phyloP scores from a whole-genome alignment of 2,888 invertebrate genomes.

The Onchidella celtica region DNA sequence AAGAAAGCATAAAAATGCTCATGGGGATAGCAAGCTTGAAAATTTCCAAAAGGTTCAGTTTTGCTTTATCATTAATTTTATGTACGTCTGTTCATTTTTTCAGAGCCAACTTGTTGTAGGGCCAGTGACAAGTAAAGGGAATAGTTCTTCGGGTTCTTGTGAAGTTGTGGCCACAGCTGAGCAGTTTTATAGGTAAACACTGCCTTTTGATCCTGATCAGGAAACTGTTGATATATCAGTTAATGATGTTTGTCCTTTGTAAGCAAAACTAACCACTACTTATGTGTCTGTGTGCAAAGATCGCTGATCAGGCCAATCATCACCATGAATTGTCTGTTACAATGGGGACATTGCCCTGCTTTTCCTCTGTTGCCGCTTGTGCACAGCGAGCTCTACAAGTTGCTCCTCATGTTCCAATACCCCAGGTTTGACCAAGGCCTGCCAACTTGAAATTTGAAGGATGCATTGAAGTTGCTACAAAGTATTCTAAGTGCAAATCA shows the following conservation, averaged over 20 bases:
- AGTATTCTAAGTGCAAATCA: no score
- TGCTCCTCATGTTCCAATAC: no score
- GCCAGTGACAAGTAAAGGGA: constrained; percentile 51
- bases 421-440: no score
- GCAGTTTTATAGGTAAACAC: constrained; percentile 20
- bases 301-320: no score
- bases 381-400: no score
- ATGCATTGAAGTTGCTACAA: no score
- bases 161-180: constrained; percentile 36
- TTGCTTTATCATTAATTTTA: neutral
- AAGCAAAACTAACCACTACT: no score
- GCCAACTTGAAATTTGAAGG: no score
- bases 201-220: neutral
- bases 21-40: neutral
- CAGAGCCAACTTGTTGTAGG: constrained; percentile 60
- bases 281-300: no score
- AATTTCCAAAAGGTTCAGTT: neutral
- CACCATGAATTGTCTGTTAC: neutral
- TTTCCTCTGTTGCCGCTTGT: no score
- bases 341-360: neutral
- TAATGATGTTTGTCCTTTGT: neutral
- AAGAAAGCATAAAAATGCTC: neutral
- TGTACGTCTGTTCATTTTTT: neutral
- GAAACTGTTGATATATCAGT: neutral
- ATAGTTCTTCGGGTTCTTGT: neutral